Evolutionary conservation across 2,797 vertebrate genomes (phyloP).

Genomic region (Gambusia yucatana): DNA sequence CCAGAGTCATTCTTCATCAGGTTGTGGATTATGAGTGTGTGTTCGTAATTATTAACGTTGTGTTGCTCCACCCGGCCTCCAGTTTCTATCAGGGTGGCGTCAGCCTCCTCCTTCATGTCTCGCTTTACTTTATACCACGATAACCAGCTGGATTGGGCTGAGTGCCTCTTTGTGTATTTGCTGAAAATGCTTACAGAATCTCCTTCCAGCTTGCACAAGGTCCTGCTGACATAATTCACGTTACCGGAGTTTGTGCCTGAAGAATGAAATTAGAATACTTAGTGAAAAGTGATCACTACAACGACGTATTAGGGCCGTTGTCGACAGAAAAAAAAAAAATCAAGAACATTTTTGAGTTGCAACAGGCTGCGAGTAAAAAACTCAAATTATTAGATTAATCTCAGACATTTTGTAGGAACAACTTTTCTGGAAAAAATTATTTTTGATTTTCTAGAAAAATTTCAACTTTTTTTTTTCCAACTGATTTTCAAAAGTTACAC

Average conservation of each 20-base stretch:
- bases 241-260: neutral
- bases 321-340: too few species aligned
- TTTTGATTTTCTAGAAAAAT: too few species aligned
- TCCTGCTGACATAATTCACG: slow-evolving; percentile 18
- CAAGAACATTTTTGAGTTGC: too few species aligned
- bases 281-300: neutral
- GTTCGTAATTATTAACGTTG: neutral
- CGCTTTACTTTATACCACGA: slow-evolving; percentile 21
- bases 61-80: neutral
- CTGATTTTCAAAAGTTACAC: too few species aligned
- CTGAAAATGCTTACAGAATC: slow-evolving; percentile 35
- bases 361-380: too few species aligned
- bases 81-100: neutral
- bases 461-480: too few species aligned
- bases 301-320: too few species aligned
- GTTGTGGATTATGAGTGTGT: slow-evolving; percentile 22
- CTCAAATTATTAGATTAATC: too few species aligned
- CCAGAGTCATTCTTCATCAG: slow-evolving; percentile 39
- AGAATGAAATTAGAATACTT: neutral
- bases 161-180: neutral
- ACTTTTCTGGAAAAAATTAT: too few species aligned
- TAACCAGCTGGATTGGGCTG: fast-evolving
- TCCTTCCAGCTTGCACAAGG: slow-evolving; percentile 34
- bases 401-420: too few species aligned
- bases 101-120: neutral